Evolutionary conservation across 2,888 invertebrate genomes (phyloP).

Genomic region (Zele albiditarsus): DNA sequence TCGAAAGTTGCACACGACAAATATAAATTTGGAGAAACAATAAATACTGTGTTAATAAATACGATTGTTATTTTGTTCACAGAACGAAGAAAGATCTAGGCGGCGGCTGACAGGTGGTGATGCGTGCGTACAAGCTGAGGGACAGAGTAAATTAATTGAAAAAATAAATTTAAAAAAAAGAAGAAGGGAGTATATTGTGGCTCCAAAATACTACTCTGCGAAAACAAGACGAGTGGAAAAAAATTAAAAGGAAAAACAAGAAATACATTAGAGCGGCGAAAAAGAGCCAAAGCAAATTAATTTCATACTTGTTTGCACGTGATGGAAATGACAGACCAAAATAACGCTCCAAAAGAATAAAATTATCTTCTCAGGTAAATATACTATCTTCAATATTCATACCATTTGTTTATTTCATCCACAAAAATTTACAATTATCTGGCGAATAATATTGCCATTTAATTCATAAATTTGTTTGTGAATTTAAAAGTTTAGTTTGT

Average conservation of each 20-base stretch:
- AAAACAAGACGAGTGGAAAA: neutral
- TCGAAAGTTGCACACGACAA: neutral
- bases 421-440: too few relatives aligned
- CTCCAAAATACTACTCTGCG: neutral
- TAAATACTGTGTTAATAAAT: neutral
- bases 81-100: slow-evolving; percentile 31
- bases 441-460: neutral
- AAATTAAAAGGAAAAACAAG: neutral
- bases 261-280: neutral
- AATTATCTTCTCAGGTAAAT: slow-evolving; percentile 15
- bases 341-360: neutral
- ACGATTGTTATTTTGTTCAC: slow-evolving; percentile 12
- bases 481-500: slow-evolving; percentile 21
- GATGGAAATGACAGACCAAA: neutral
- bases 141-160: neutral
- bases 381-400: neutral
- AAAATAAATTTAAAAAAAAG: neutral
- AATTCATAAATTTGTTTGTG: neutral
- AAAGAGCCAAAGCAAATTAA: neutral
- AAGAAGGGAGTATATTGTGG: neutral
- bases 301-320: neutral
- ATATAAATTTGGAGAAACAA: neutral
- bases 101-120: slow-evolving; percentile 19
- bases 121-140: neutral
- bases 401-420: neutral